Percentiles rank a stretch among this genome's conserved stretches.
Evolutionary conservation across 2,888 invertebrate species (phyloP).

Genomic region (Scaptomyza cyrtandrae): DNA sequence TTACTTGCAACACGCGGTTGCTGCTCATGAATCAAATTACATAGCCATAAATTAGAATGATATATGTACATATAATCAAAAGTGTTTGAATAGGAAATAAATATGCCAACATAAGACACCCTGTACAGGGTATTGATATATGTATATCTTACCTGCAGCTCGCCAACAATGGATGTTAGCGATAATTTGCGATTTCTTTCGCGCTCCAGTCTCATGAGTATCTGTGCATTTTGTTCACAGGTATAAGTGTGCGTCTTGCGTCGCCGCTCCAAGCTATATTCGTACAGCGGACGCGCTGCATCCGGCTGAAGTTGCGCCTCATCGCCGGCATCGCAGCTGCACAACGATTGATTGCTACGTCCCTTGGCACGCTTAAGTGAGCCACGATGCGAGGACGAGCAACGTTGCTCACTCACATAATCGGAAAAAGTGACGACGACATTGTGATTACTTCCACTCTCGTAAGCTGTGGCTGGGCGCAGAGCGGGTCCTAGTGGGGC

Average conservation of each 20-base stretch:
- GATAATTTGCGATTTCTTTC: conserved; percentile 83
- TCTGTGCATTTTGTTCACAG: conserved; percentile 85
- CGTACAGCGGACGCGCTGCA: conserved; percentile 83
- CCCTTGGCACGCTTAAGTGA: conserved; percentile 83
- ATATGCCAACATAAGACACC: not conserved
- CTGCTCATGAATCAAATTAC: conserved; percentile 64
- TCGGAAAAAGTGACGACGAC: conserved; percentile 83
- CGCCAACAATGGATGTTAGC: conserved; percentile 56
- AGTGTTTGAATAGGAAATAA: not conserved
- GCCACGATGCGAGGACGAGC: conserved; percentile 72
- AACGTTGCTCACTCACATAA: conserved; percentile 74
- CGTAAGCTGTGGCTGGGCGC: conserved; percentile 66
- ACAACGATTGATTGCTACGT: conserved; percentile 84
- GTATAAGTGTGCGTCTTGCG: conserved; percentile 85
- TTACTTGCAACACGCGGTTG: conserved; percentile 4
- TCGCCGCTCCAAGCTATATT: conserved; percentile 85
- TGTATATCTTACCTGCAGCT: conserved; percentile 17
- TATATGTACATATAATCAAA: not conserved
- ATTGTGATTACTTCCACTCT: conserved; percentile 56
- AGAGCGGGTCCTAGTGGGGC: conserved; percentile 70
- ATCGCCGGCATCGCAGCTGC: conserved; percentile 84
- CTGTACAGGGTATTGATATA: not conserved
- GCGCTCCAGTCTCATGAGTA: conserved; percentile 84
- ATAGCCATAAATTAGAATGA: conserved; percentile 38
- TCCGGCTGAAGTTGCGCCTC: conserved; percentile 83